Evolutionary conservation across 2,113 vertebrate genomes (phyloP).

Genomic region (Thalassarche chlororhynchos): DNA sequence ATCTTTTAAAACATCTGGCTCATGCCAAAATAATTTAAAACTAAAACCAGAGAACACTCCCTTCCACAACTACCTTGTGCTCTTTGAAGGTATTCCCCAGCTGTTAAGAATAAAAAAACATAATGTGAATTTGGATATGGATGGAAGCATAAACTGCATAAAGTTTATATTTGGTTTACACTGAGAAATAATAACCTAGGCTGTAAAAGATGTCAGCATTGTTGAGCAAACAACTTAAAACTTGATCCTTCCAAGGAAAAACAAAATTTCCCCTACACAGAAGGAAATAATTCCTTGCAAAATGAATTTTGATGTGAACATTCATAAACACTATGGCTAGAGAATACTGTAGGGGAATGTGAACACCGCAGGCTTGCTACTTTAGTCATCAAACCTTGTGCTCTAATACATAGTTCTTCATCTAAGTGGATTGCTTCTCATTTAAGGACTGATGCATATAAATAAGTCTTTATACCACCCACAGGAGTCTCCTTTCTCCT

Average conservation of each 20-base stretch:
- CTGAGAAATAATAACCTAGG: background rate
- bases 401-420: background rate
- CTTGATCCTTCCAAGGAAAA: background rate
- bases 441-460: background rate
- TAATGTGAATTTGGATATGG: background rate
- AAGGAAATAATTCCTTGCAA: background rate
- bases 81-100: background rate
- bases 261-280: background rate
- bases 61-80: background rate
- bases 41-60: background rate
- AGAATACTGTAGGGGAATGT: background rate
- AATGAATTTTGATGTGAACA: background rate
- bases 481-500: background rate
- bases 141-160: background rate
- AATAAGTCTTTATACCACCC: background rate
- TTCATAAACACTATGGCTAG: background rate
- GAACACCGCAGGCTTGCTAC: background rate
- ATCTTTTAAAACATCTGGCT: background rate
- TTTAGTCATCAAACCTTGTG: background rate
- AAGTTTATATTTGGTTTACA: background rate
- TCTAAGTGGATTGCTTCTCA: background rate
- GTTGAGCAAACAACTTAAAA: background rate
- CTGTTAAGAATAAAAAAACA: background rate
- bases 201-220: background rate
- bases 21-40: background rate